phyloP scores from a whole-genome alignment of 1,140 invertebrate species.

The Gonatopus flavifemur region DNA sequence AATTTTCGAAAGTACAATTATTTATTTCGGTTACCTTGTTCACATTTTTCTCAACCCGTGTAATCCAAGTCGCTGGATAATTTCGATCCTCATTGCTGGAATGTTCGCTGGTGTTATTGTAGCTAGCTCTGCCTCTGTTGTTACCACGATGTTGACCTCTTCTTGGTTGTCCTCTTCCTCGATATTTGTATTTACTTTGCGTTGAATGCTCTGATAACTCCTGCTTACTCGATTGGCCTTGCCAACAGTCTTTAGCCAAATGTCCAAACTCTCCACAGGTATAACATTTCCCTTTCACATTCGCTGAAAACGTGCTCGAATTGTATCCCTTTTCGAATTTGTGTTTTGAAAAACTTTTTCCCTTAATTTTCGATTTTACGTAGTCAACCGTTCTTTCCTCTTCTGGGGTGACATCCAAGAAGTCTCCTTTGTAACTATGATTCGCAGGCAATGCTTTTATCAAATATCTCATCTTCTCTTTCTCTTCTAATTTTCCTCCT shows the following conservation, averaged over 20 bases:
- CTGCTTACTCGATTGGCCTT: not conserved
- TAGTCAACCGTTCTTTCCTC: constrained; percentile 48
- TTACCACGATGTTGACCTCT: no score
- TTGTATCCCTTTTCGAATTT: constrained; percentile 35
- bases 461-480: constrained; percentile 42
- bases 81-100: not conserved
- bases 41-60: not conserved
- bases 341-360: constrained; percentile 40
- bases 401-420: constrained; percentile 27
- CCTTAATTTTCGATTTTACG: constrained; percentile 46
- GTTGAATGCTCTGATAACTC: not conserved
- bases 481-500: constrained; percentile 32
- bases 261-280: constrained; percentile 24
- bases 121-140: no score
- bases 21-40: not conserved
- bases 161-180: no score
- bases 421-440: constrained; percentile 13
- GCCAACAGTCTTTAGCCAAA: constrained; percentile 3
- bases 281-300: constrained; percentile 19
- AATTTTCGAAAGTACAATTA: no score
- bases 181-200: not conserved
- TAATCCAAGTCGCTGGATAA: not conserved
- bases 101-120: no score
- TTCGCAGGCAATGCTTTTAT: constrained; percentile 31
- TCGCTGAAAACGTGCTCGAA: constrained; percentile 16